These are phyloP conservation scores for Heterotis niloticus DNA, from an alignment of 2,113 vertebrate genomes.

Conservation along the genomic window DNA sequence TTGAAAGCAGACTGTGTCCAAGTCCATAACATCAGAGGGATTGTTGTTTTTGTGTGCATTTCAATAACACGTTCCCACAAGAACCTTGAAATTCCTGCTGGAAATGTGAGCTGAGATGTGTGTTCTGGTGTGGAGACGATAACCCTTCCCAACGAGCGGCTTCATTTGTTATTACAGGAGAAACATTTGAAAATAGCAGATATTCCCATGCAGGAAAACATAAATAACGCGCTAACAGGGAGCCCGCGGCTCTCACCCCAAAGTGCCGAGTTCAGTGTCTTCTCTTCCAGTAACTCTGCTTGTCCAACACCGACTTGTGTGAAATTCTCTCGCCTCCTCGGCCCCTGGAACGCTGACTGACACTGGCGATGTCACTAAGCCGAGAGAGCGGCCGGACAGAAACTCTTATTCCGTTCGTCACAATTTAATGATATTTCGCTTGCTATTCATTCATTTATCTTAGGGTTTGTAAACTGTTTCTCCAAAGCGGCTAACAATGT, in stretches of 20 bases:
- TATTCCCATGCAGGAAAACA: conserved; percentile 36
- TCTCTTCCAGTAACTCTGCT: too few relatives aligned
- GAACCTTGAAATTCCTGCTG: conserved; percentile 51
- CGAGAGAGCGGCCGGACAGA: too few relatives aligned
- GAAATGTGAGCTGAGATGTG: conserved; percentile 50
- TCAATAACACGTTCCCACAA: conserved; percentile 54
- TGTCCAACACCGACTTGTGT: too few relatives aligned
- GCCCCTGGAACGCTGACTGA: too few relatives aligned
- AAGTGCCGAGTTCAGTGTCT: too few relatives aligned
- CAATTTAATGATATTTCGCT: too few relatives aligned
- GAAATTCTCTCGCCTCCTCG: too few relatives aligned
- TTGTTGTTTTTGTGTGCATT: conserved; percentile 36
- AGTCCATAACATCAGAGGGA: neutral
- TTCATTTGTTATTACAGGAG: conserved; percentile 48
- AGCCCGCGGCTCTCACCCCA: conserved; percentile 1
- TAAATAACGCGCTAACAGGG: conserved; percentile 18
- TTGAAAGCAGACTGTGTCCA: neutral
- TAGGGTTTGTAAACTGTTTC: too few relatives aligned
- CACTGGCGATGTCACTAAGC: too few relatives aligned
- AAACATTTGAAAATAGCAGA: conserved; percentile 32
- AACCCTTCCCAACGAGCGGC: conserved; percentile 37
- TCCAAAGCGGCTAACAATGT: too few relatives aligned
- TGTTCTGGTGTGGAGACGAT: conserved; percentile 40
- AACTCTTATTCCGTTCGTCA: too few relatives aligned
- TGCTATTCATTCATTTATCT: too few relatives aligned